Percentiles rank a stretch among this genome's conserved stretches.
Evolutionary conservation across 1,140 invertebrate genomes (phyloP).

Genomic region (Acromyrmex echinatior): DNA sequence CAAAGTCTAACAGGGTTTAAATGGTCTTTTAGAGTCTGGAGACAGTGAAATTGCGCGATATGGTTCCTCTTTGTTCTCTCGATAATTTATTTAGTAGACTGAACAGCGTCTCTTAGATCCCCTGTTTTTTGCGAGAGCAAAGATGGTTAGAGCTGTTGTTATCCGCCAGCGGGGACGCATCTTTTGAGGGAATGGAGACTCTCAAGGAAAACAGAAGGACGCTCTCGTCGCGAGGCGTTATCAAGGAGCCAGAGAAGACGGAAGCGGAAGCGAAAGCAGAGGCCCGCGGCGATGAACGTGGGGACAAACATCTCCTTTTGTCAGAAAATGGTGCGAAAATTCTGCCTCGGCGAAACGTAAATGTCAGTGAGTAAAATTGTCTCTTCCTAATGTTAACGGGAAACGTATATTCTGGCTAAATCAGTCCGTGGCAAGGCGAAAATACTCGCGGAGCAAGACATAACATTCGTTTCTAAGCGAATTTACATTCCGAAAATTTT

Average conservation of each 20-base stretch:
- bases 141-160: slow-evolving; percentile 72
- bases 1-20: background rate
- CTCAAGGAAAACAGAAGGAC: slow-evolving; percentile 75
- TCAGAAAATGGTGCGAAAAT: slow-evolving; percentile 69
- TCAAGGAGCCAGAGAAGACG: slow-evolving; percentile 68
- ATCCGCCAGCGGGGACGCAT: slow-evolving; percentile 81
- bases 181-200: slow-evolving; percentile 75
- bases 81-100: slow-evolving; percentile 47
- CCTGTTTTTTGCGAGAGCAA: slow-evolving; percentile 39
- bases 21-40: slow-evolving; percentile 2
- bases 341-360: slow-evolving; percentile 55
- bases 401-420: background rate
- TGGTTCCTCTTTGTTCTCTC: background rate
- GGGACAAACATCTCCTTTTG: slow-evolving; percentile 73
- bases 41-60: background rate
- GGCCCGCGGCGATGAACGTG: slow-evolving; percentile 77
- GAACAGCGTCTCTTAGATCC: slow-evolving; percentile 1
- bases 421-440: background rate
- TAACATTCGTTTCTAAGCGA: background rate
- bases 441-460: background rate
- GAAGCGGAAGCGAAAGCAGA: slow-evolving; percentile 72
- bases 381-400: slow-evolving; percentile 15
- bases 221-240: slow-evolving; percentile 68
- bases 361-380: slow-evolving; percentile 72
- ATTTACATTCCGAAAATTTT: slow-evolving; percentile 3